Evolutionary conservation across 2,113 vertebrate genomes (phyloP).

Genomic region (Drymodes brunneopygia): DNA sequence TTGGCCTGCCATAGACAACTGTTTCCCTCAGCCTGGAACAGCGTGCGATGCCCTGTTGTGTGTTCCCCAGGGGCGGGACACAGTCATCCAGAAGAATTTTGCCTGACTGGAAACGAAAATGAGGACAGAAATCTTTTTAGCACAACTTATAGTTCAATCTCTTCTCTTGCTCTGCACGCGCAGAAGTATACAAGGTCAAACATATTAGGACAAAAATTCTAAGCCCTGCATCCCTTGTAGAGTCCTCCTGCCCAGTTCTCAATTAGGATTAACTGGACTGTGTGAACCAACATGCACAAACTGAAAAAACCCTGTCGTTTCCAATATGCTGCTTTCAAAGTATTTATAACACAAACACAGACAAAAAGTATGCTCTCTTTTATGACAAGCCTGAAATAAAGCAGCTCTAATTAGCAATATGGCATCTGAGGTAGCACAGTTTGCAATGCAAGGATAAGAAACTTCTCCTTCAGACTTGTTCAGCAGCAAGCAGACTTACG

Average conservation of each 20-base stretch:
- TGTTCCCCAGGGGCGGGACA: not conserved
- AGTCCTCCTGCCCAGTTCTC: not conserved
- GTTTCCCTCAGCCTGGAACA: not conserved
- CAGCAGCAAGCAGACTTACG: not conserved
- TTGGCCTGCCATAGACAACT: not conserved
- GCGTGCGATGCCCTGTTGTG: not conserved
- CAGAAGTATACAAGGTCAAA: conserved; percentile 5
- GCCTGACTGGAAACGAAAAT: conserved; percentile 21
- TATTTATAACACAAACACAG: conserved; percentile 39
- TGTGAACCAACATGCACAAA: not conserved
- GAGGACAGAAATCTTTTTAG: conserved; percentile 20
- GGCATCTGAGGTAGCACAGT: not conserved
- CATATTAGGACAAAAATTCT: not conserved
- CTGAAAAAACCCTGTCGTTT: not conserved
- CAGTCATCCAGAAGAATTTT: conserved; percentile 5
- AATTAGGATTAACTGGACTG: not conserved
- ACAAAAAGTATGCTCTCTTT: conserved; percentile 44
- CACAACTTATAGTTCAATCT: conserved; percentile 2
- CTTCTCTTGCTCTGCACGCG: not conserved
- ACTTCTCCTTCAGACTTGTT: not conserved
- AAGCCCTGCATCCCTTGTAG: not conserved
- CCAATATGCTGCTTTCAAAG: not conserved
- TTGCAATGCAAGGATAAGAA: not conserved
- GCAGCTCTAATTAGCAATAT: conserved; percentile 48
- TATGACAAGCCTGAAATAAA: conserved; percentile 53